Conservation (phyloP, 1,140 invertebrate species). For the Parapsyche elsis region DNA sequence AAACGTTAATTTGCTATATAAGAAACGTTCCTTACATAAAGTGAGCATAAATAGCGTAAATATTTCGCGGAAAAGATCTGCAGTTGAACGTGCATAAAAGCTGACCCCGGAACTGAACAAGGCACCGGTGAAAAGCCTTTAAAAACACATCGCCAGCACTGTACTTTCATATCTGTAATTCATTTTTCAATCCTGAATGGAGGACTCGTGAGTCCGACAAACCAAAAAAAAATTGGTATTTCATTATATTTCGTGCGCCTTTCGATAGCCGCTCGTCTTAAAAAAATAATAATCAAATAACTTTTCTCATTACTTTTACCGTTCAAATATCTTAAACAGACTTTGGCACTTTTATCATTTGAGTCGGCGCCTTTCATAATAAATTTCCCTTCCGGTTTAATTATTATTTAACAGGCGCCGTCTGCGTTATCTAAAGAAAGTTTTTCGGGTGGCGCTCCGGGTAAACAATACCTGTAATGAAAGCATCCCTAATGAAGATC, state of each 20-base stretch:
- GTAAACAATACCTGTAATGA: not conserved
- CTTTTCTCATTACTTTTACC: too few relatives aligned
- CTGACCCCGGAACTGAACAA: not conserved
- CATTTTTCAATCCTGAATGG: too few relatives aligned
- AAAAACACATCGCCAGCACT: too few relatives aligned
- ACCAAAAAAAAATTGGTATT: too few relatives aligned
- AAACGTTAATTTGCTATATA: constrained; percentile 46
- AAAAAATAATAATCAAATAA: too few relatives aligned
- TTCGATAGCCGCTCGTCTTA: too few relatives aligned
- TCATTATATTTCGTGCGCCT: too few relatives aligned
- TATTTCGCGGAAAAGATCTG: constrained; percentile 23
- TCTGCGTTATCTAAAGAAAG: too few relatives aligned
- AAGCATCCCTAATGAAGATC: constrained; percentile 18
- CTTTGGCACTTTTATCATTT: not conserved
- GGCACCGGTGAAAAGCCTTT: too few relatives aligned
- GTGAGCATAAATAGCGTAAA: constrained; percentile 30
- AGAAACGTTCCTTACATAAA: constrained; percentile 34
- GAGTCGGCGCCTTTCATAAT: not conserved
- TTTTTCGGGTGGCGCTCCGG: too few relatives aligned
- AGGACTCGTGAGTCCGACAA: too few relatives aligned
- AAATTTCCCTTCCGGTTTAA: not conserved
- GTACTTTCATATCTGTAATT: too few relatives aligned
- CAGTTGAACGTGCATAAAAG: not conserved
- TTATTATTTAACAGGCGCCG: not conserved
- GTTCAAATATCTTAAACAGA: not conserved